Conservation (phyloP, 2,113 vertebrate species). For the Pachyramphus minor region DNA sequence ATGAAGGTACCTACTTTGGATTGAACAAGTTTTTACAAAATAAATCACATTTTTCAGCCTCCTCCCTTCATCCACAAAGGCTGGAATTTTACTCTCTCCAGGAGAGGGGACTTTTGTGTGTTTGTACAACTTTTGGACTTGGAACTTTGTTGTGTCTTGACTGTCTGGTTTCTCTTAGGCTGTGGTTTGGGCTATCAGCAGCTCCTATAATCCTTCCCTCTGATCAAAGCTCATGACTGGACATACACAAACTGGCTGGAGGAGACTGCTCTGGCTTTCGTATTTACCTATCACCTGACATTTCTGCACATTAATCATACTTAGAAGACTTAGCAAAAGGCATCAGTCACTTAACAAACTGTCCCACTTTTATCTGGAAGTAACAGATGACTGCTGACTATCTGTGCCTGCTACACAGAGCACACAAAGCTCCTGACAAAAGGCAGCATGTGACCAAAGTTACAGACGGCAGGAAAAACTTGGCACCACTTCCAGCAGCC, state of each 20-base stretch:
- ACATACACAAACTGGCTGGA: not conserved
- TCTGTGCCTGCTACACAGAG: not conserved
- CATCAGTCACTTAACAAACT: slow-evolving; percentile 45
- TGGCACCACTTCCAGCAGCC: not conserved
- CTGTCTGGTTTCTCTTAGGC: not conserved
- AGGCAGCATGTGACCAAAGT: not conserved
- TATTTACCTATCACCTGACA: not conserved
- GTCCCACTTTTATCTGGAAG: slow-evolving; percentile 27
- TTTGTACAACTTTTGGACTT: rapidly evolving
- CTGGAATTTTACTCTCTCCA: not conserved
- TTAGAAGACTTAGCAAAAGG: slow-evolving; percentile 23
- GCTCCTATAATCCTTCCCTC: not conserved
- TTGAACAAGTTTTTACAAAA: not conserved
- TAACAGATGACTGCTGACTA: not conserved
- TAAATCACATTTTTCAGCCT: not conserved
- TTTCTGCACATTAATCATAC: slow-evolving; percentile 29
- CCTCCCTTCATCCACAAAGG: not conserved
- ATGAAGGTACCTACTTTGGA: not conserved
- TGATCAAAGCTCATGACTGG: slow-evolving; percentile 5
- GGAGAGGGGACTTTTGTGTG: not conserved
- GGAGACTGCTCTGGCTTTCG: not conserved
- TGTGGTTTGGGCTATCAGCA: not conserved
- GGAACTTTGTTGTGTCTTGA: not conserved
- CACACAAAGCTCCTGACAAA: not conserved
- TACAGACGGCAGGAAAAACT: not conserved